These are phyloP conservation scores for Protodeltote pygarga DNA, from an alignment of 2,888 invertebrate species.

Conservation along the genomic window DNA sequence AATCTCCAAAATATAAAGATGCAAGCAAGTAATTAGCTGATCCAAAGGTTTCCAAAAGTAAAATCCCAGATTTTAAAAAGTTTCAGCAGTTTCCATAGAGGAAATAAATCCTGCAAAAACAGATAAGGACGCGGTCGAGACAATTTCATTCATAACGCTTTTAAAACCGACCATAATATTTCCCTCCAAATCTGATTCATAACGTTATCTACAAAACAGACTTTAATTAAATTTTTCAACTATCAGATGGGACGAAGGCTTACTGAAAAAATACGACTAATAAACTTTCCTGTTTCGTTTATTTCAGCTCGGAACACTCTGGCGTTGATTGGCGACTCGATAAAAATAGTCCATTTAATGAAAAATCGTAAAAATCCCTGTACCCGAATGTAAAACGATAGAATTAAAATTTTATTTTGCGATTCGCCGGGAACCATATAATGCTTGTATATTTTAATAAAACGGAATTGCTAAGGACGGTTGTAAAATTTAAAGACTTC, in stretches of 20 bases:
- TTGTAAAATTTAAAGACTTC: slow-evolving; percentile 79
- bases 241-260: slow-evolving; percentile 64
- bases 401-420: slow-evolving; percentile 74
- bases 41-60: slow-evolving; percentile 52
- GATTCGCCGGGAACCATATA: slow-evolving; percentile 68
- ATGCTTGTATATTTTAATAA: slow-evolving; percentile 79
- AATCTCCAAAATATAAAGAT: slow-evolving; percentile 50
- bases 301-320: slow-evolving; percentile 42
- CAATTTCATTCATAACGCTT: slow-evolving; percentile 57
- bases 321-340: slow-evolving; percentile 50
- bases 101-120: slow-evolving; percentile 58
- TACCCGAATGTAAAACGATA: slow-evolving; percentile 56
- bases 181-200: slow-evolving; percentile 49
- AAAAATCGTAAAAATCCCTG: slow-evolving; percentile 69
- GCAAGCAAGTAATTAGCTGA: slow-evolving; percentile 52
- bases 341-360: slow-evolving; percentile 63
- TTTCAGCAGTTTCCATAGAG: slow-evolving; percentile 47
- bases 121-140: slow-evolving; percentile 54
- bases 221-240: slow-evolving; percentile 72
- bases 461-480: slow-evolving; percentile 76
- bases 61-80: slow-evolving; percentile 53
- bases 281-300: slow-evolving; percentile 57
- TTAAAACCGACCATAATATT: slow-evolving; percentile 59
- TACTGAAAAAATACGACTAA: slow-evolving; percentile 56
- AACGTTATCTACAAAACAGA: slow-evolving; percentile 63